phyloP scores from a whole-genome alignment of 2,888 invertebrate genomes.

The Lacanobia wlatinum region DNA sequence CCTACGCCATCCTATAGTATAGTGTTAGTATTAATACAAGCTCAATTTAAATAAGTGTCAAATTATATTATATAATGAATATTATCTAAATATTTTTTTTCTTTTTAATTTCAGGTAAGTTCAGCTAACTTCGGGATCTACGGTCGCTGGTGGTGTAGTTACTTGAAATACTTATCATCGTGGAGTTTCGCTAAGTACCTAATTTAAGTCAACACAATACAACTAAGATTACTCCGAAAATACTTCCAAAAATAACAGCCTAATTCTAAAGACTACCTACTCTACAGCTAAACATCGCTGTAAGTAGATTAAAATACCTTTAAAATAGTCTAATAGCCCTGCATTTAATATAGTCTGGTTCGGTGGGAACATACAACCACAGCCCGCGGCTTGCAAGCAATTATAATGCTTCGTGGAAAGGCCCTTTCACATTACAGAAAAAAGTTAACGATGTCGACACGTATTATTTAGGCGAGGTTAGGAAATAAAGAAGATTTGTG shows the following conservation, averaged over 20 bases:
- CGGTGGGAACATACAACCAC: constrained; percentile 58
- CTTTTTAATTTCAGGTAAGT: constrained; percentile 7
- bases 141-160: background rate
- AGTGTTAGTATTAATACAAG: too few species aligned
- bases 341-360: constrained; percentile 32
- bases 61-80: too few species aligned
- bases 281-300: constrained; percentile 18
- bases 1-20: too few species aligned
- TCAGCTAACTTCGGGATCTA: background rate
- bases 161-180: too few species aligned
- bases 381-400: constrained; percentile 59
- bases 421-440: constrained; percentile 58
- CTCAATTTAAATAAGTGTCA: too few species aligned
- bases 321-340: constrained; percentile 60
- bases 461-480: constrained; percentile 28
- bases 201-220: too few species aligned
- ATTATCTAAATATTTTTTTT: background rate
- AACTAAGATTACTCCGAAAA: too few species aligned
- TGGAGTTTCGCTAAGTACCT: background rate
- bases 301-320: constrained; percentile 62
- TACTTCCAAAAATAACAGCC: constrained; percentile 8
- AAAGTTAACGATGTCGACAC: constrained; percentile 50
- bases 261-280: constrained; percentile 12
- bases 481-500: constrained; percentile 17
- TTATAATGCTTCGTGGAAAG: constrained; percentile 56